These are phyloP conservation scores for Tapirus terrestris DNA, from an alignment of 2,113 vertebrate genomes.

Conservation along the genomic window DNA sequence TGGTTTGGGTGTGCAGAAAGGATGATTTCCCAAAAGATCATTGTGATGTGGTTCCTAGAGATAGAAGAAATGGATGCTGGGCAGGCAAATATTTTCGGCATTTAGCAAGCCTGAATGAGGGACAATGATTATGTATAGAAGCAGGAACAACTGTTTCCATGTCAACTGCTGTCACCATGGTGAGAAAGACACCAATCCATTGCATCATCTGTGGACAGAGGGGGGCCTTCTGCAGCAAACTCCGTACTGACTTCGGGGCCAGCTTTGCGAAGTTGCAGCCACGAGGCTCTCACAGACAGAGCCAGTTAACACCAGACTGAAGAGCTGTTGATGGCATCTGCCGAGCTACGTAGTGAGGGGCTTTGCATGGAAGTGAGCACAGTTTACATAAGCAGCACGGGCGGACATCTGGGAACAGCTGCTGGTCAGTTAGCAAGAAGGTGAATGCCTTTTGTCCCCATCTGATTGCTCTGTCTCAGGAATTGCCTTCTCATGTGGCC, in stretches of 20 bases:
- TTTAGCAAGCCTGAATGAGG: constrained; percentile 45
- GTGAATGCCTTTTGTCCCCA: not conserved
- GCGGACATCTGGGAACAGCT: constrained; percentile 42
- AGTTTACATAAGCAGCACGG: not conserved
- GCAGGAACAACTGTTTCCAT: constrained; percentile 68
- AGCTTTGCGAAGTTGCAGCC: not conserved
- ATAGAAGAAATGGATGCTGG: not conserved
- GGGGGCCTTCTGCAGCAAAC: constrained; percentile 5
- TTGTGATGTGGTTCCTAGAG: not conserved
- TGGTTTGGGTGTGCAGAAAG: not conserved
- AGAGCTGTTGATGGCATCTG: not conserved
- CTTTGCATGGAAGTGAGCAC: not conserved
- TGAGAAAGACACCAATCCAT: constrained; percentile 48
- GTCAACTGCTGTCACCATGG: constrained; percentile 66
- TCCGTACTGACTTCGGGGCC: not conserved
- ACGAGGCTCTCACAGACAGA: not conserved
- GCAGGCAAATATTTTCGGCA: constrained; percentile 49
- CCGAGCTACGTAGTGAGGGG: not conserved
- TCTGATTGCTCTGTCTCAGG: constrained; percentile 1
- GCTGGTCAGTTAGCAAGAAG: not conserved
- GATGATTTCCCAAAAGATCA: not conserved
- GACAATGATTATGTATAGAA: constrained; percentile 52
- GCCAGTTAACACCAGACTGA: not conserved
- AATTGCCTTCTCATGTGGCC: not conserved
- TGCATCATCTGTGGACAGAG: constrained; percentile 2